phyloP scores from a whole-genome alignment of 2,797 vertebrate genomes.

The Chelmon rostratus region DNA sequence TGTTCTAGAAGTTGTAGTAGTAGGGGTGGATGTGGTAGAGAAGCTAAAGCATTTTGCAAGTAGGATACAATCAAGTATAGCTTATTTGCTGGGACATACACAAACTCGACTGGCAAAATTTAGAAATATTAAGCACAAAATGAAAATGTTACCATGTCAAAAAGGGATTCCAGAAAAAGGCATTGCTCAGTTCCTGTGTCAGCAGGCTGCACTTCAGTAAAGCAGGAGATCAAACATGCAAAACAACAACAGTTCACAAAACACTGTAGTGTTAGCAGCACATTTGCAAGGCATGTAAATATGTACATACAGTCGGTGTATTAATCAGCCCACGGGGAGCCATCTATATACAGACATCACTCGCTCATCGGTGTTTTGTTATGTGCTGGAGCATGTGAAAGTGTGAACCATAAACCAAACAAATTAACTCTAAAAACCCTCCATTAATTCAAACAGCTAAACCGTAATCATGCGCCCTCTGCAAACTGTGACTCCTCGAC shows the following conservation, averaged over 20 bases:
- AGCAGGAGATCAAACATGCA: background rate
- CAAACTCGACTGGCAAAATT: background rate
- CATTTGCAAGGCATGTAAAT: slow-evolving; percentile 1
- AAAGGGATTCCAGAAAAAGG: background rate
- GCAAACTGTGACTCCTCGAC: background rate
- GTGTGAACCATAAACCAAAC: slow-evolving; percentile 30
- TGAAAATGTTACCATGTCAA: background rate
- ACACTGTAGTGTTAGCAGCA: background rate
- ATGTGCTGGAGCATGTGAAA: slow-evolving; percentile 1
- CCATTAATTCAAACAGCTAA: slow-evolving; percentile 11
- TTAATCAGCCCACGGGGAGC: background rate
- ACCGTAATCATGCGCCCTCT: slow-evolving; percentile 11
- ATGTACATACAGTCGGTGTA: background rate
- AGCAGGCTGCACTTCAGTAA: background rate
- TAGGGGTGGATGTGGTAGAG: background rate
- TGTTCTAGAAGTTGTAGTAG: background rate
- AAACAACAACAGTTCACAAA: background rate
- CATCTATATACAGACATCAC: background rate
- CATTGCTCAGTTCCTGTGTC: background rate
- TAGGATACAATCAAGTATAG: background rate
- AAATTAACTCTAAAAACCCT: slow-evolving; percentile 22
- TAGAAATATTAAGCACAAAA: background rate
- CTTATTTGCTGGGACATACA: background rate
- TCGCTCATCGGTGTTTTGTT: background rate
- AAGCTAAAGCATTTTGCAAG: background rate